Conservation (phyloP, 1,140 invertebrate species). For the Panagrolaimus sp. region DNA sequence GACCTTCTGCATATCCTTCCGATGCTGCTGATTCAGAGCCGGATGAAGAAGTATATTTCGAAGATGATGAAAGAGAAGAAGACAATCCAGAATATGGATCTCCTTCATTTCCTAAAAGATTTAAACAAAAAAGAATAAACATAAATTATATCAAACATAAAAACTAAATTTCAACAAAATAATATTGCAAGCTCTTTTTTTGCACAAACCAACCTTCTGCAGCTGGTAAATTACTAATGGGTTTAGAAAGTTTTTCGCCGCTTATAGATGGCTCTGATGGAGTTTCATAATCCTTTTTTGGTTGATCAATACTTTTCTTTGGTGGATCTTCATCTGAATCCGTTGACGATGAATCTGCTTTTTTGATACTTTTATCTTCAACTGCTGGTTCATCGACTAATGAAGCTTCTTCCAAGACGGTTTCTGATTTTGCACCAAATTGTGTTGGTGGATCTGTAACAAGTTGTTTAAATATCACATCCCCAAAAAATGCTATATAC, state of each 20-base stretch:
- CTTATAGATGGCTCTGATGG: not conserved
- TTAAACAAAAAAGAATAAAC: too few relatives aligned
- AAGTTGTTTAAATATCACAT: too few relatives aligned
- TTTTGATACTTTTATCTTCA: not conserved
- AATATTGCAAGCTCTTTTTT: too few relatives aligned
- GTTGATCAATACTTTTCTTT: not conserved
- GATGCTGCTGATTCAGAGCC: too few relatives aligned
- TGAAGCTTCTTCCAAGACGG: not conserved
- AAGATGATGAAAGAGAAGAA: too few relatives aligned
- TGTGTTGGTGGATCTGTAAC: not conserved
- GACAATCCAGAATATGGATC: too few relatives aligned
- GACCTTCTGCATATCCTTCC: too few relatives aligned
- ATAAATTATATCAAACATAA: too few relatives aligned
- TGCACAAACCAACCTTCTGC: not conserved
- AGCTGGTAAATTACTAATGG: not conserved
- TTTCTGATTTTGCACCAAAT: constrained; percentile 1
- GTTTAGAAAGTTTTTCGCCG: not conserved
- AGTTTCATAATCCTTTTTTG: too few relatives aligned
- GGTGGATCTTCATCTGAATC: not conserved
- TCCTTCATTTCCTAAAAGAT: too few relatives aligned
- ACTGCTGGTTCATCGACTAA: not conserved
- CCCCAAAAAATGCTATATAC: not conserved
- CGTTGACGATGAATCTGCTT: not conserved
- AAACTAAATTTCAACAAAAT: too few relatives aligned
- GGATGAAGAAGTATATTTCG: too few relatives aligned